Conservation (phyloP, 2,888 invertebrate genomes). For the Volucella bombylans region DNA sequence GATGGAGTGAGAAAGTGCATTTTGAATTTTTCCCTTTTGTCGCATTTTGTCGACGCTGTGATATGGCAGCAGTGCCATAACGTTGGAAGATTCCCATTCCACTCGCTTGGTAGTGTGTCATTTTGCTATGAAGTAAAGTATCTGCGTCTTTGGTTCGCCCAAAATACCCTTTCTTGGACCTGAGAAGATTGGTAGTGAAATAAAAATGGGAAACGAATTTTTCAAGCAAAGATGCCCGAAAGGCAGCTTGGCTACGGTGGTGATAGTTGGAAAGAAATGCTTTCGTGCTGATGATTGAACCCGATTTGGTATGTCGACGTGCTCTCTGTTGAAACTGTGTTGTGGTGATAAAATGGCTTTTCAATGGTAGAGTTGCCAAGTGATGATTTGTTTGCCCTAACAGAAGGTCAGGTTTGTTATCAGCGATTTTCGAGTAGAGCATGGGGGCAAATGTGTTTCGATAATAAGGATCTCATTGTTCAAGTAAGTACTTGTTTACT, state of each 20-base stretch:
- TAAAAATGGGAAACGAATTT: slow-evolving; percentile 8
- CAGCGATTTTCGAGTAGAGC: too few species aligned
- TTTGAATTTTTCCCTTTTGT: slow-evolving; percentile 60
- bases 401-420: background rate
- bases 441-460: too few species aligned
- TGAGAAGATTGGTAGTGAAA: background rate
- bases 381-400: background rate
- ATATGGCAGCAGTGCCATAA: background rate
- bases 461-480: too few species aligned
- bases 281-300: slow-evolving; percentile 55
- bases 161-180: slow-evolving; percentile 17
- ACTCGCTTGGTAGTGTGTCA: slow-evolving; percentile 27
- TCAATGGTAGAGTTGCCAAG: slow-evolving; percentile 41
- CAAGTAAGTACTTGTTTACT: too few species aligned
- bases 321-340: slow-evolving; percentile 15
- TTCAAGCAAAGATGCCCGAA: slow-evolving; percentile 22
- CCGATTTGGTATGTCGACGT: slow-evolving; percentile 45
- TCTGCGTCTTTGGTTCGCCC: background rate
- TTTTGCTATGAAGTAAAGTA: slow-evolving; percentile 18
- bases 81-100: slow-evolving; percentile 6
- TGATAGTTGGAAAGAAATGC: slow-evolving; percentile 33
- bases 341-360: slow-evolving; percentile 1
- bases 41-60: slow-evolving; percentile 3
- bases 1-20: background rate
- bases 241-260: slow-evolving; percentile 43